Evolutionary conservation across 2,797 vertebrate species (phyloP), one percentile per base, ranked within the genome.

Genomic region (Scolopax rusticola): DNA sequence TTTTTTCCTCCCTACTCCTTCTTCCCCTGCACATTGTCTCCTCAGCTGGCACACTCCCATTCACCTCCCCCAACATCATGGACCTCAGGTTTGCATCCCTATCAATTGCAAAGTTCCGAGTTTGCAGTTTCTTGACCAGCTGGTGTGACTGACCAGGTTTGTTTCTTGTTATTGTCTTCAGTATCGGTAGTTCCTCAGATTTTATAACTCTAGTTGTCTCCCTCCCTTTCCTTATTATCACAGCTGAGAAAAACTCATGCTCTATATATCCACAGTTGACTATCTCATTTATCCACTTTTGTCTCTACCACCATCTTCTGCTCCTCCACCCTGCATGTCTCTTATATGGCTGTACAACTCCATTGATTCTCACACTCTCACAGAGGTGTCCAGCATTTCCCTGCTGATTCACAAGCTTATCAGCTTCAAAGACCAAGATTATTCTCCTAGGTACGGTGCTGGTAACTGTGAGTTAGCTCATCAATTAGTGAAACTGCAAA

Each of bases 321-420:
- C 3, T 25, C 8, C 14, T 60, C 67, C 30, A 11, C 5, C 8
- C 14, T 70, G 19, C 13, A 28, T 16, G 24, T 41, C n/a, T 14
- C 15, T 53, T 24, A 9, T 8, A 11, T 53, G 5, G 41, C 17
- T 41, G 12, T n/a, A 30, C 8, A 25, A 32, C 6, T 71, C 27
- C 20, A 5, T 38, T 7, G 15, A 63, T 32, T 48, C 12, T 25
- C 7, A 2, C 33, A 38, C 8, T 2, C 6, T 19, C 4, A 15
- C 17, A 9, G 3, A 1, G 4, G 8, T 41, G 36, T 41, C 28
- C 2, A 1, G 19, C 16, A 3, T 45, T 41, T 18, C 7, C 33
- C 21, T 5, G 8, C 24, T 51, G 18, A 53, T 65, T 64, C n/a
- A 54, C 25, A 45, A 10, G 11, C 24, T 65, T 28, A 65, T 17